phyloP scores from a whole-genome alignment of 2,888 invertebrate genomes.

The Lissonota sp. region DNA sequence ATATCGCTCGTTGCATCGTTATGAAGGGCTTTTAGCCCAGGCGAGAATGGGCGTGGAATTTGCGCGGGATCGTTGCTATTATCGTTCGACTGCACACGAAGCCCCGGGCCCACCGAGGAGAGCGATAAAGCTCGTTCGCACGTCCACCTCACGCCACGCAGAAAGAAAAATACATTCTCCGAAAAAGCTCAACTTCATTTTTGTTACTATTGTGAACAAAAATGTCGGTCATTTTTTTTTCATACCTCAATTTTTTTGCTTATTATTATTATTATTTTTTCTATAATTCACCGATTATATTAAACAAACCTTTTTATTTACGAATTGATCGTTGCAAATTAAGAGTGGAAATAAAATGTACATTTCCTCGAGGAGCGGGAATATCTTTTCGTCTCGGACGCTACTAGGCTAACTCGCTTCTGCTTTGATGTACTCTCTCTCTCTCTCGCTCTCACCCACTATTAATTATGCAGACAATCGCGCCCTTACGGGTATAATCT shows the following conservation, averaged over 20 bases:
- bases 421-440: constrained; percentile 12
- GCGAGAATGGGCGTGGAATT: constrained; percentile 67
- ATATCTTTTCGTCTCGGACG: constrained; percentile 5
- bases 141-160: constrained; percentile 17
- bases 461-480: constrained; percentile 43
- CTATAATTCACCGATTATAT: not conserved
- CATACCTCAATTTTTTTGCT: not conserved
- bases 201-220: no score
- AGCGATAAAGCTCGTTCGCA: constrained; percentile 59
- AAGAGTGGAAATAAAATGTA: not conserved
- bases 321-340: not conserved
- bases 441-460: constrained; percentile 28
- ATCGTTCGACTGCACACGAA: constrained; percentile 66
- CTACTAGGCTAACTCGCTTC: constrained; percentile 22
- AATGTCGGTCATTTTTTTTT: not conserved
- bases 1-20: constrained; percentile 55
- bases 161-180: not conserved
- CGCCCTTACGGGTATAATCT: constrained; percentile 34
- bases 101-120: constrained; percentile 52
- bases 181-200: not conserved
- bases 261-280: not conserved
- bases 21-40: constrained; percentile 60
- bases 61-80: constrained; percentile 66
- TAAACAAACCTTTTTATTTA: not conserved
- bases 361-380: not conserved